phyloP scores from a whole-genome alignment of 2,888 invertebrate species.

The Exocentrus adspersus region DNA sequence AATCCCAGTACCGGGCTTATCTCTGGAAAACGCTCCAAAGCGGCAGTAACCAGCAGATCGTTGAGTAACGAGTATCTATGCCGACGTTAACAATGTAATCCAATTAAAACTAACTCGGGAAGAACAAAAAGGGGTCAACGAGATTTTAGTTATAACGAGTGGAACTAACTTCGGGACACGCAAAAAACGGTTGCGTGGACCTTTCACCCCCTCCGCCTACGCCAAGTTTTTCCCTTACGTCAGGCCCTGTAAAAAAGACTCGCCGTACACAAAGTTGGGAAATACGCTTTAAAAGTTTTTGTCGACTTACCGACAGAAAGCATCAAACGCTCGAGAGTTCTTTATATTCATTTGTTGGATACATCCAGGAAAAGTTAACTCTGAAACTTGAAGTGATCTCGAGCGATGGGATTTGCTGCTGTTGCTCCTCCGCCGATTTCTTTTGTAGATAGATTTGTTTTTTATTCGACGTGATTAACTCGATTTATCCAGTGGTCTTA shows the following conservation, averaged over 20 bases:
- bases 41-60: background rate
- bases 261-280: constrained; percentile 13
- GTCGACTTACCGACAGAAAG: constrained; percentile 19
- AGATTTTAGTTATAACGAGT: constrained; percentile 19
- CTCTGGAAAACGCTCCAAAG: background rate
- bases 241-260: constrained; percentile 1
- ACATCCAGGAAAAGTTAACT: constrained; percentile 7
- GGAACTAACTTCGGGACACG: constrained; percentile 4
- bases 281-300: constrained; percentile 18
- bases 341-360: constrained; percentile 21
- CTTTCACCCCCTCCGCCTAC: constrained; percentile 7
- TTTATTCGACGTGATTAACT: background rate
- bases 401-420: constrained; percentile 6
- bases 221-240: constrained; percentile 9
- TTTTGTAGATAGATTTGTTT: background rate
- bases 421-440: background rate
- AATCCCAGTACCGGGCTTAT: background rate
- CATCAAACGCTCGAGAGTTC: constrained; percentile 15
- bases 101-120: constrained; percentile 22
- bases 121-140: constrained; percentile 21
- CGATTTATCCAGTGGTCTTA: no score
- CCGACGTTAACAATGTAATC: constrained; percentile 11
- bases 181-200: constrained; percentile 18
- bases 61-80: background rate
- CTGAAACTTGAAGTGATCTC: background rate